phyloP scores from a whole-genome alignment of 2,113 vertebrate species.

The Actinemys pallida region DNA sequence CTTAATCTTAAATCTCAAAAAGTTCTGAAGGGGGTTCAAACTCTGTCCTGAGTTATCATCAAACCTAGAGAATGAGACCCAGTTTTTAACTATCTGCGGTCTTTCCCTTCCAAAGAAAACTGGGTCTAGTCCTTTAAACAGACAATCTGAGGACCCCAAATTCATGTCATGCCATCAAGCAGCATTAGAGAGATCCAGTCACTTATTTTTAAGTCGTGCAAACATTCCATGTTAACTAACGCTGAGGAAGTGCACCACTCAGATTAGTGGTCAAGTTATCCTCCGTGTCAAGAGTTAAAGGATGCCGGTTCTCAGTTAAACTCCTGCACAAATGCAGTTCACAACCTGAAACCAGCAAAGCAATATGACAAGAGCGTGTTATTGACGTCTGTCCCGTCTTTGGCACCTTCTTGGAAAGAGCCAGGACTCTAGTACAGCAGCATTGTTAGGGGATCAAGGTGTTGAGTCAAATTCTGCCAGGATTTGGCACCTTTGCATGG shows the following conservation, averaged over 20 bases:
- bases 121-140: not conserved
- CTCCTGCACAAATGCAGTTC: not conserved
- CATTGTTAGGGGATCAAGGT: not conserved
- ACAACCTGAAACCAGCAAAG: not conserved
- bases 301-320: not conserved
- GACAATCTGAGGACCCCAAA: not conserved
- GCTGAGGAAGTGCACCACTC: too few species aligned
- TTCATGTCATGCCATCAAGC: not conserved
- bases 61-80: not conserved
- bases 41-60: not conserved
- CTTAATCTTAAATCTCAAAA: not conserved
- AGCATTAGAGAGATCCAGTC: not conserved
- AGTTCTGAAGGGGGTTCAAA: not conserved
- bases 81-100: not conserved
- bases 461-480: too few species aligned
- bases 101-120: not conserved
- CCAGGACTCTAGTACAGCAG: not conserved
- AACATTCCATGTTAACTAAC: too few species aligned
- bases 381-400: fast-evolving
- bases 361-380: not conserved
- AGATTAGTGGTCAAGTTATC: not conserved
- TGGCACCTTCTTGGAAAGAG: too few species aligned
- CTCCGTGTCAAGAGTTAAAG: not conserved
- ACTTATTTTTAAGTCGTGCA: too few species aligned
- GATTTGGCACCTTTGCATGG: too few species aligned